phyloP scores from a whole-genome alignment of 2,888 invertebrate genomes.

The Hedya salicella region DNA sequence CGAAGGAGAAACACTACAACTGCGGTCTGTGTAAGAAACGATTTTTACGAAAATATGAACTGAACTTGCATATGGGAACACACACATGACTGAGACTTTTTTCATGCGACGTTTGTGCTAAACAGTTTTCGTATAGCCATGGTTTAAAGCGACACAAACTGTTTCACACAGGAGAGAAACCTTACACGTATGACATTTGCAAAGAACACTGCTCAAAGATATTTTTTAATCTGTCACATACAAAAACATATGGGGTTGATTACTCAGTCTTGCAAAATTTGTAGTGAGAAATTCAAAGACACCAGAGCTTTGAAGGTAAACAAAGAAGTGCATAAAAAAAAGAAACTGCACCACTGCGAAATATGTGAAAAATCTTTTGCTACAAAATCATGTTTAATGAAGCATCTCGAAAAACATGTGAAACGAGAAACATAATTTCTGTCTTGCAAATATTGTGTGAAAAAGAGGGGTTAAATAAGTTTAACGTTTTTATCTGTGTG shows the following conservation, averaged over 20 bases:
- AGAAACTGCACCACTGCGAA: background rate
- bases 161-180: slow-evolving; percentile 8
- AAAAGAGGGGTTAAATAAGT: too few species aligned
- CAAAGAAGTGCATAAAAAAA: background rate
- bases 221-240: slow-evolving; percentile 1
- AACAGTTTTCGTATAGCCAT: background rate
- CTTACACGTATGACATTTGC: slow-evolving; percentile 6
- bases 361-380: background rate
- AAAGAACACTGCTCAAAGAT: background rate
- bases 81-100: background rate
- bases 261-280: background rate
- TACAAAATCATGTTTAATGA: background rate
- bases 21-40: background rate
- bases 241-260: slow-evolving; percentile 1
- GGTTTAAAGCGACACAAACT: slow-evolving; percentile 8
- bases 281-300: background rate
- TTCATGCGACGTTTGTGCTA: background rate
- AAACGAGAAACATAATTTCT: background rate
- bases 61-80: background rate
- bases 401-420: background rate
- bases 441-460: too few species aligned
- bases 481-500: too few species aligned
- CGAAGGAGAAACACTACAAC: background rate
- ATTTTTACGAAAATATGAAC: background rate
- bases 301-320: background rate